phyloP scores from a whole-genome alignment of 2,888 invertebrate species.

The Spilarctia lutea region DNA sequence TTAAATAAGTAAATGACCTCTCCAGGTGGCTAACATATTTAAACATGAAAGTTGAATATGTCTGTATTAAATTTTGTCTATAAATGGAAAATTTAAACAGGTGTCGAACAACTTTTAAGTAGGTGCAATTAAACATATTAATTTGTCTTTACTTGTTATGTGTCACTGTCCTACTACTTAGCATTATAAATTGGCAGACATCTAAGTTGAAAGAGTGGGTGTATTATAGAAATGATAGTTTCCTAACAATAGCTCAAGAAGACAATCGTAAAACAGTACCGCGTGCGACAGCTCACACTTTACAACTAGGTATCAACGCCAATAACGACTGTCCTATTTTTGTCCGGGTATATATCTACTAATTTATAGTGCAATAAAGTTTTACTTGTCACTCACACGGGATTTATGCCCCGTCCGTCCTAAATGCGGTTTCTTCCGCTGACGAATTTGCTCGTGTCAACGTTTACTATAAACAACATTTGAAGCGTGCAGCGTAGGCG shows the following conservation, averaged over 20 bases:
- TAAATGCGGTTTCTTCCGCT: conserved; percentile 84
- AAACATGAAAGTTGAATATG: background rate
- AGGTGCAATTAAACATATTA: background rate
- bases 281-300: conserved; percentile 79
- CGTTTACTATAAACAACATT: conserved; percentile 67
- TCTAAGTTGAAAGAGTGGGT: background rate
- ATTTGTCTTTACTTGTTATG: background rate
- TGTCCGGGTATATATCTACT: conserved; percentile 75
- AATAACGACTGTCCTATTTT: conserved; percentile 76
- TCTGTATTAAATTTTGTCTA: background rate
- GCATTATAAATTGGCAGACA: background rate
- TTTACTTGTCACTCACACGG: conserved; percentile 83
- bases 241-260: conserved; percentile 53
- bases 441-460: conserved; percentile 84
- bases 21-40: background rate
- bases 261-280: conserved; percentile 68
- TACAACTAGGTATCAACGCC: conserved; percentile 75
- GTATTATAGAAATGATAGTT: conserved; percentile 19
- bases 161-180: background rate
- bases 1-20: background rate
- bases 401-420: conserved; percentile 81
- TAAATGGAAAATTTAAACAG: background rate
- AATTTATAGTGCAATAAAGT: conserved; percentile 84
- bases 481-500: conserved; percentile 67
- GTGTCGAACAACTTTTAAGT: background rate